Conservation (phyloP, 1,140 invertebrate species). For the Leptonema lineaticorne region DNA sequence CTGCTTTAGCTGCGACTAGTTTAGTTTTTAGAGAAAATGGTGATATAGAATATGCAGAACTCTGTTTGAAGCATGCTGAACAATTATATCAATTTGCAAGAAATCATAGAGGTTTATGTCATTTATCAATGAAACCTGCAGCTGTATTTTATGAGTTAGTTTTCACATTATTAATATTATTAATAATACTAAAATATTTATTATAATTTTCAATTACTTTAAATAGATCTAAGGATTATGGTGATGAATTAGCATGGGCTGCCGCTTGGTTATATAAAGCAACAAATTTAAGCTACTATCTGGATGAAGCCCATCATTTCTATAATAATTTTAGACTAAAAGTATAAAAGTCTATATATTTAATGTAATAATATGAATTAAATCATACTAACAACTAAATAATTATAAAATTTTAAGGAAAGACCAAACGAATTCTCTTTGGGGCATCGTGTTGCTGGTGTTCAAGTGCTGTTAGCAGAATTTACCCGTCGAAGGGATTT, state of each 20-base stretch:
- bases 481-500: constrained; percentile 52
- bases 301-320: constrained; percentile 56
- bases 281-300: constrained; percentile 57
- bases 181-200: neutral
- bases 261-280: constrained; percentile 64
- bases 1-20: constrained; percentile 60
- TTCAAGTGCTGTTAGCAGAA: constrained; percentile 55
- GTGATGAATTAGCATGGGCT: constrained; percentile 65
- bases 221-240: constrained; percentile 60
- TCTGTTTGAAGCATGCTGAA: constrained; percentile 57
- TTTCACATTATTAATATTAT: neutral
- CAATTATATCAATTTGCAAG: constrained; percentile 64
- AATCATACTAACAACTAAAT: neutral
- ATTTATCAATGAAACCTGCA: constrained; percentile 59
- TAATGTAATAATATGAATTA: neutral
- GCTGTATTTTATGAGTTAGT: constrained; percentile 59
- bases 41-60: constrained; percentile 55
- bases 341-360: constrained; percentile 26
- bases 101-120: constrained; percentile 58
- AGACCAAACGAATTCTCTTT: constrained; percentile 49
- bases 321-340: constrained; percentile 57
- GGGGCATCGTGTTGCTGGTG: constrained; percentile 34
- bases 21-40: constrained; percentile 53
- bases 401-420: constrained; percentile 33
- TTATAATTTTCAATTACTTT: constrained; percentile 27